Conservation (phyloP, 2,797 vertebrate species). For the Arrhamphus sclerolepis region DNA sequence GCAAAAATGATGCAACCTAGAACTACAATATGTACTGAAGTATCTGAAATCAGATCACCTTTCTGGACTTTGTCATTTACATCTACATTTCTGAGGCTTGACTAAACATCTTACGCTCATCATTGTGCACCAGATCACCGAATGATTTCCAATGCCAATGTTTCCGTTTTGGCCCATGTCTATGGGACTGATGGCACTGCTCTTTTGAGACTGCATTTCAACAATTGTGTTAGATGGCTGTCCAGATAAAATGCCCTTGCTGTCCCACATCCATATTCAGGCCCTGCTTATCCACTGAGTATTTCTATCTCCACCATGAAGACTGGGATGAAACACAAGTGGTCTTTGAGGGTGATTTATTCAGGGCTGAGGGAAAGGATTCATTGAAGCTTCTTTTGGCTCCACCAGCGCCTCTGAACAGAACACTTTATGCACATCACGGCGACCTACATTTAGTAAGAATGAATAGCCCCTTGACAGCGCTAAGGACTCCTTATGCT, state of each 20-base stretch:
- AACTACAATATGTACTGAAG: neutral
- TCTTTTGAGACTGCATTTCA: conserved; percentile 47
- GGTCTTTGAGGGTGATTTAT: conserved; percentile 65
- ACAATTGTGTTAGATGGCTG: conserved; percentile 56
- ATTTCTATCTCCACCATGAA: conserved; percentile 36
- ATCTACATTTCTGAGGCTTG: conserved; percentile 31
- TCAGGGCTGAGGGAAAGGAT: conserved; percentile 58
- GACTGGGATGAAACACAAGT: conserved; percentile 56
- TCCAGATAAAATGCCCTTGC: conserved; percentile 59
- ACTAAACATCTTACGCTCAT: conserved; percentile 47
- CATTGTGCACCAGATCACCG: conserved; percentile 50
- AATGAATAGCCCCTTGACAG: conserved; percentile 64
- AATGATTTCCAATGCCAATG: conserved; percentile 37
- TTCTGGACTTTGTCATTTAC: conserved; percentile 3
- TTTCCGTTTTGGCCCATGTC: conserved; percentile 41
- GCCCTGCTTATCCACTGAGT: conserved; percentile 46
- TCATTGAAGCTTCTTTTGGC: conserved; percentile 65
- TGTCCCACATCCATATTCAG: conserved; percentile 58
- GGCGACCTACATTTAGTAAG: conserved; percentile 67
- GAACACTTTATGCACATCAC: conserved; percentile 68
- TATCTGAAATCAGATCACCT: conserved; percentile 8
- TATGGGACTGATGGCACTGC: conserved; percentile 30
- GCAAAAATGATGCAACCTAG: neutral
- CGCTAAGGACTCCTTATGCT: conserved; percentile 63
- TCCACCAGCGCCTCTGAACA: conserved; percentile 56